Conservation (phyloP, 2,797 vertebrate species). For the Iguana delicatissima region DNA sequence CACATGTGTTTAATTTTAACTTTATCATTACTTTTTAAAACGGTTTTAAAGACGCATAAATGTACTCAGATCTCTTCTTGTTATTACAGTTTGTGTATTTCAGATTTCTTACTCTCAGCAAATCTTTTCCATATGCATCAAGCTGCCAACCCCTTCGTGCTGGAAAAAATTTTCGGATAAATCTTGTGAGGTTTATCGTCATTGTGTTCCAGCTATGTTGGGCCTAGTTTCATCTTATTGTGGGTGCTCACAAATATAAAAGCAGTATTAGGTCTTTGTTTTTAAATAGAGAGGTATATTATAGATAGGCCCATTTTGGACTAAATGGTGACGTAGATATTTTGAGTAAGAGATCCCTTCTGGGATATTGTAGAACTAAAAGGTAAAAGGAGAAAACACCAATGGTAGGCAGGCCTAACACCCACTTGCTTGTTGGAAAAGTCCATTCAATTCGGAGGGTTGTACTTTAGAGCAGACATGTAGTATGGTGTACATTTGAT, state of each 20-base stretch:
- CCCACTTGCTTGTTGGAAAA: no score
- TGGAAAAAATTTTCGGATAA: background rate
- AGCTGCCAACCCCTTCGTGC: background rate
- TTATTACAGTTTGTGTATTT: conserved; percentile 64
- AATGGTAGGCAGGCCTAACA: background rate
- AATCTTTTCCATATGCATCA: conserved; percentile 3
- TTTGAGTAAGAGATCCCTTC: background rate
- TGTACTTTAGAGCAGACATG: no score
- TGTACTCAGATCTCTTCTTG: conserved; percentile 53
- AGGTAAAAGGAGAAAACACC: background rate
- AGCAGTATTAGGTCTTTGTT: background rate
- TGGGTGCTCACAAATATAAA: no score
- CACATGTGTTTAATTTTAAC: conserved; percentile 73
- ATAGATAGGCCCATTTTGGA: background rate
- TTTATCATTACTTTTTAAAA: conserved; percentile 53
- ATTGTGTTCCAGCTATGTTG: background rate
- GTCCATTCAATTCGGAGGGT: no score
- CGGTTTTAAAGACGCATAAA: conserved; percentile 32
- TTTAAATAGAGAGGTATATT: background rate
- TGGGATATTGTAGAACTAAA: background rate
- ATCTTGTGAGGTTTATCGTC: no score
- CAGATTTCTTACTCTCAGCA: background rate
- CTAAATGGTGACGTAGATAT: background rate
- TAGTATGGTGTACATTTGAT: background rate
- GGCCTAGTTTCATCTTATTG: background rate